Conservation (phyloP, 2,113 vertebrate species). For the Cricetomys ansorgei region DNA sequence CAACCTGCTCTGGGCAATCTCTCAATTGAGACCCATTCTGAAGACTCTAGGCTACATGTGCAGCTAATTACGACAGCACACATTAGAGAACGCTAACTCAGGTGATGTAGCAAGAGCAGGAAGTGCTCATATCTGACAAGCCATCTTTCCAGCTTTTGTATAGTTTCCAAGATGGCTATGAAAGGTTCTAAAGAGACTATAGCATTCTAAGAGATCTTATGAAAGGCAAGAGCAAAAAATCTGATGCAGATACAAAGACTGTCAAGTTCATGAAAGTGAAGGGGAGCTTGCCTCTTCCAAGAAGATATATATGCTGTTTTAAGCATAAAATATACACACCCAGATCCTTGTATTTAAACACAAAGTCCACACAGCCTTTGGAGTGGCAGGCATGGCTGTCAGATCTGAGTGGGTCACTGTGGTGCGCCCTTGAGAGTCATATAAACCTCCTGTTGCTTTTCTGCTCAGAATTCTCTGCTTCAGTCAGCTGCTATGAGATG, state of each 20-base stretch:
- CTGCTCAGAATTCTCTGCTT: neutral
- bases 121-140: neutral
- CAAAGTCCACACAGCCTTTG: neutral
- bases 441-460: neutral
- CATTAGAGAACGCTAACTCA: neutral
- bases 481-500: neutral
- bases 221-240: neutral
- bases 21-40: no score
- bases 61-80: neutral
- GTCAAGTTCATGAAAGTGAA: neutral
- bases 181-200: neutral
- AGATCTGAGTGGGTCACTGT: neutral
- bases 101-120: neutral
- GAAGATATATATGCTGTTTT: neutral
- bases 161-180: neutral
- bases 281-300: neutral
- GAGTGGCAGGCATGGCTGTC: neutral
- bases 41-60: neutral
- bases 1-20: neutral
- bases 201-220: neutral
- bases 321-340: neutral
- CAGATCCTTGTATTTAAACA: neutral
- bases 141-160: neutral
- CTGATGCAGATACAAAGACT: neutral
- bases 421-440: neutral